phyloP scores from a whole-genome alignment of 2,888 invertebrate genomes.

The Melanchra persicariae region DNA sequence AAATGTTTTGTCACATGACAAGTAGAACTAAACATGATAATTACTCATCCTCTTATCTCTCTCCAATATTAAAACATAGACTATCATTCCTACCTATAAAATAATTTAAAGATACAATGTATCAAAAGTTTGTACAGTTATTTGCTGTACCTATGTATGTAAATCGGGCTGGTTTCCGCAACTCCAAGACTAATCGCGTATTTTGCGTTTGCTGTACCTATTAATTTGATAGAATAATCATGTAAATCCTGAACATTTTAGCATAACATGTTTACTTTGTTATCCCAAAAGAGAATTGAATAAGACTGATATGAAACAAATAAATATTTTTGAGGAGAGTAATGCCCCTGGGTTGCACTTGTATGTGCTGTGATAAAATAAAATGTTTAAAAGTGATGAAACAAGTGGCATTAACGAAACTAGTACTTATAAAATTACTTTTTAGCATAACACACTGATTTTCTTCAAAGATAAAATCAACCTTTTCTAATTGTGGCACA shows the following conservation, averaged over 20 bases:
- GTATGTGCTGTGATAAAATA: neutral
- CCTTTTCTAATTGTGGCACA: too few species aligned
- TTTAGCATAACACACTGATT: too few species aligned
- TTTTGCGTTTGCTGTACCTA: too few species aligned
- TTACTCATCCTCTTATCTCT: conserved; percentile 46
- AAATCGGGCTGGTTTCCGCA: too few species aligned
- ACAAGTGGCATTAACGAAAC: too few species aligned
- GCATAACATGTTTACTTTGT: neutral
- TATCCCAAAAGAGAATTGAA: neutral
- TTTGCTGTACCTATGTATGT: too few species aligned
- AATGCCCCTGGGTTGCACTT: neutral
- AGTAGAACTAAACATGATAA: neutral
- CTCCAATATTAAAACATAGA: neutral
- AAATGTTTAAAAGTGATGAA: neutral
- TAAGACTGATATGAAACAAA: neutral
- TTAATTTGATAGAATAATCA: neutral
- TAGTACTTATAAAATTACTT: too few species aligned
- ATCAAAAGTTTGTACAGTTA: neutral
- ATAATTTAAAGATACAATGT: too few species aligned
- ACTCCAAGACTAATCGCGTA: too few species aligned
- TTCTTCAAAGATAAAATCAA: too few species aligned
- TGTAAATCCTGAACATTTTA: neutral
- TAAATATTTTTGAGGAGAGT: neutral
- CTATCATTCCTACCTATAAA: neutral
- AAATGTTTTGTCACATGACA: conserved; percentile 32